Conservation (phyloP, 1,140 invertebrate species). For the Cotesia typhae region DNA sequence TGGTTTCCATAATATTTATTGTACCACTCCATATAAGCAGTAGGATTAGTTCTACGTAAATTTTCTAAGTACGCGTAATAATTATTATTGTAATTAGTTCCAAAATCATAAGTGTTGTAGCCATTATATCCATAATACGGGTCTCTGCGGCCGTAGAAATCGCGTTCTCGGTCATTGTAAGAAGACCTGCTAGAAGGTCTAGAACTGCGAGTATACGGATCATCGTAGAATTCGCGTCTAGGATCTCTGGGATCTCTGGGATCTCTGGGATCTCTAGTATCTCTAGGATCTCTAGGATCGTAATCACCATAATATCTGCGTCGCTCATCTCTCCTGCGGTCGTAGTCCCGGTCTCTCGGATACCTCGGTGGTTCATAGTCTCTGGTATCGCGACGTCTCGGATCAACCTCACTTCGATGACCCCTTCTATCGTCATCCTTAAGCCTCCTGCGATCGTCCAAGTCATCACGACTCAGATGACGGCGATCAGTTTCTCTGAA, state of each 20-base stretch:
- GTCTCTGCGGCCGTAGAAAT: conserved; percentile 61
- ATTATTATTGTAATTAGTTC: conserved; percentile 70
- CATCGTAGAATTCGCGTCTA: conserved; percentile 61
- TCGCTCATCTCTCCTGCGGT: conserved; percentile 57
- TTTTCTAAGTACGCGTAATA: conserved; percentile 75
- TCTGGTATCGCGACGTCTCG: conserved; percentile 46
- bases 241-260: conserved; percentile 22
- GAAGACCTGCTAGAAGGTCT: conserved; percentile 68
- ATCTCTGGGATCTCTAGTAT: no score
- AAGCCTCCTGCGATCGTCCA: conserved; percentile 54
- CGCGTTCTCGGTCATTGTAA: conserved; percentile 66
- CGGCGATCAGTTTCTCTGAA: conserved; percentile 58
- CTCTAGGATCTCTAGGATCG: conserved; percentile 36
- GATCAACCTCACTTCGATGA: conserved; percentile 49
- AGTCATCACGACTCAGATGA: conserved; percentile 56
- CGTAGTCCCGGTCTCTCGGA: conserved; percentile 54
- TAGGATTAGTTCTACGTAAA: conserved; percentile 77
- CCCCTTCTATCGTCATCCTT: conserved; percentile 59
- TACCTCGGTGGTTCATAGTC: conserved; percentile 55
- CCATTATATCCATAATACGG: conserved; percentile 62
- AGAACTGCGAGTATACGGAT: conserved; percentile 61
- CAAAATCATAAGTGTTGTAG: conserved; percentile 67
- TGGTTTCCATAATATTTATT: conserved; percentile 71
- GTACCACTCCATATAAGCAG: conserved; percentile 80
- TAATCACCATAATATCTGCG: conserved; percentile 59